phyloP scores from a whole-genome alignment of 2,888 invertebrate genomes.

The Archips xylosteana region DNA sequence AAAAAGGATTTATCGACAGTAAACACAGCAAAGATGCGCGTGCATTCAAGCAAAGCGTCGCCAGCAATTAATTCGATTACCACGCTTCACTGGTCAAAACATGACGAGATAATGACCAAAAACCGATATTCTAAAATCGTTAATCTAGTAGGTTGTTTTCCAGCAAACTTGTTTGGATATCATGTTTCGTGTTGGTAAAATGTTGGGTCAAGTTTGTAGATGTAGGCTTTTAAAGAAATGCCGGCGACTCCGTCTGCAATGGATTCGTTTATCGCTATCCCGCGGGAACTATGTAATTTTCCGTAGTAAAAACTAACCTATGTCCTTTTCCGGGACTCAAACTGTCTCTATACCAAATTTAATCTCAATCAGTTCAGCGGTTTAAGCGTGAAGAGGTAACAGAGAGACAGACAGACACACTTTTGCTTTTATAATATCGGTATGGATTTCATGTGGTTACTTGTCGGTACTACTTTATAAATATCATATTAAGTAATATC shows the following conservation, averaged over 20 bases:
- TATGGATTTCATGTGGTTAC: neutral
- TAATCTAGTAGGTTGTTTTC: conserved; percentile 39
- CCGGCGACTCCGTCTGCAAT: no score
- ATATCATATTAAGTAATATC: no score
- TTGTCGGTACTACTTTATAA: neutral
- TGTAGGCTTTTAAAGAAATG: no score
- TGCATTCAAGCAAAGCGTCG: conserved; percentile 48
- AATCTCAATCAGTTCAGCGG: no score
- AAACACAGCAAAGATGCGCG: conserved; percentile 55
- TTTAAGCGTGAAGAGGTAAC: no score
- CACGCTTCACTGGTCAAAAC: conserved; percentile 81
- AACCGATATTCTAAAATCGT: conserved; percentile 37
- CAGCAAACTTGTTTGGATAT: conserved; percentile 37
- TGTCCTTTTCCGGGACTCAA: no score
- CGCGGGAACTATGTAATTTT: no score
- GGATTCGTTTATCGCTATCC: no score
- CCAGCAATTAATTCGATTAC: conserved; percentile 80
- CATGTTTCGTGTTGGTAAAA: conserved; percentile 17
- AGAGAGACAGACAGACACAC: no score
- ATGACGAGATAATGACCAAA: conserved; percentile 56
- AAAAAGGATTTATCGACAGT: conserved; percentile 33
- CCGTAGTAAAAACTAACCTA: no score
- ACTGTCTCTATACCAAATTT: no score
- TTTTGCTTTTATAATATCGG: no score
- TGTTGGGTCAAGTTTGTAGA: neutral